Evolutionary conservation across 1,140 invertebrate species (phyloP).

Genomic region (Belonocnema kinseyi): DNA sequence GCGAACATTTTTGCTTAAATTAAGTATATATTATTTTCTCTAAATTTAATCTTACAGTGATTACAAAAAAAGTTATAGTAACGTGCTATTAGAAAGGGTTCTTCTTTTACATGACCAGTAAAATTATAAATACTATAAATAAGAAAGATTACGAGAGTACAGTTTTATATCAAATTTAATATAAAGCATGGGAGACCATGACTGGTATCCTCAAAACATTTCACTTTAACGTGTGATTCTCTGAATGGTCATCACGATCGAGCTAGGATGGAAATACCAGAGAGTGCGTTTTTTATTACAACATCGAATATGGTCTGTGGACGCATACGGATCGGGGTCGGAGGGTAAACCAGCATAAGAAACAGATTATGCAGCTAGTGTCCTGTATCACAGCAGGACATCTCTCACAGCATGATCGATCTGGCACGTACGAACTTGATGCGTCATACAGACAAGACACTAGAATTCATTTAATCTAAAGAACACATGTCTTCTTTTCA

Average conservation of each 20-base stretch:
- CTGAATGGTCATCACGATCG: slow-evolving; percentile 49
- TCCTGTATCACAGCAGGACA: slow-evolving; percentile 61
- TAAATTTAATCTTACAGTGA: too few species aligned
- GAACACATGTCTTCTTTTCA: slow-evolving; percentile 35
- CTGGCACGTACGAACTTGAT: slow-evolving; percentile 63
- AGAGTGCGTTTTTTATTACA: slow-evolving; percentile 60
- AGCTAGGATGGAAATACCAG: slow-evolving; percentile 51
- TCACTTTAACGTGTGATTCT: slow-evolving; percentile 48
- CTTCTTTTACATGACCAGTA: too few species aligned
- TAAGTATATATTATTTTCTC: too few species aligned
- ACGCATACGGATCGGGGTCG: slow-evolving; percentile 45
- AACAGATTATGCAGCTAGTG: slow-evolving; percentile 56
- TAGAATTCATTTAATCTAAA: slow-evolving; percentile 37
- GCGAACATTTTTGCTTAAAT: too few species aligned
- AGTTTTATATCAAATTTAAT: too few species aligned
- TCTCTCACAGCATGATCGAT: slow-evolving; percentile 64
- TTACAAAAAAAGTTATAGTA: too few species aligned
- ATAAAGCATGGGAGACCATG: slow-evolving; percentile 42
- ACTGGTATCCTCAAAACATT: slow-evolving; percentile 50
- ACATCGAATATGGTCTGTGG: slow-evolving; percentile 54
- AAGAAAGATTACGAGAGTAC: too few species aligned
- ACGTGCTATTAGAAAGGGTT: too few species aligned
- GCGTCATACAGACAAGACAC: slow-evolving; percentile 57
- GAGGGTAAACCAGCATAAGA: slow-evolving; percentile 52
- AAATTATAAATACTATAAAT: too few species aligned